phyloP scores from a whole-genome alignment of 2,888 invertebrate species.

The Agrotis exclamationis region DNA sequence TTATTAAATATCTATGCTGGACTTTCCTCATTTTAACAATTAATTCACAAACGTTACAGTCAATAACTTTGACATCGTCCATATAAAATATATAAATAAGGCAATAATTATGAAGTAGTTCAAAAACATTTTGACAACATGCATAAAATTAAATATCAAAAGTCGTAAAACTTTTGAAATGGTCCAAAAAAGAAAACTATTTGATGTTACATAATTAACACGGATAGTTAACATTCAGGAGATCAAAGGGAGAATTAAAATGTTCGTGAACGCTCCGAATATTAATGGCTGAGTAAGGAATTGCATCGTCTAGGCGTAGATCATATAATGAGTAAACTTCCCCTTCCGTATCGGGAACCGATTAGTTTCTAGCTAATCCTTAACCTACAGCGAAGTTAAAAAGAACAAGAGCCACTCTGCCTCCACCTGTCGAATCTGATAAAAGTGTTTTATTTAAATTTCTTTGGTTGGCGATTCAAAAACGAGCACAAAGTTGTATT shows the following conservation, averaged over 20 bases:
- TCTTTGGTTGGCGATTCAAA: slow-evolving; percentile 87
- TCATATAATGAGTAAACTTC: slow-evolving; percentile 78
- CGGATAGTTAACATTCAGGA: slow-evolving; percentile 37
- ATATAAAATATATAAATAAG: neutral
- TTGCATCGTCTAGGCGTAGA: slow-evolving; percentile 66
- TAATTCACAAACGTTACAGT: neutral
- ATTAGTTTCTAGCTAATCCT: slow-evolving; percentile 88
- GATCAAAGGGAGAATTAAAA: slow-evolving; percentile 60
- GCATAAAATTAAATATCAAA: slow-evolving; percentile 36
- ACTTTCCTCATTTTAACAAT: neutral
- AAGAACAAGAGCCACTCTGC: slow-evolving; percentile 78
- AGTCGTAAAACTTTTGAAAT: slow-evolving; percentile 40
- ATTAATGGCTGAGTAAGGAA: slow-evolving; percentile 50
- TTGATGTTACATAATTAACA: slow-evolving; percentile 58
- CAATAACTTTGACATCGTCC: neutral
- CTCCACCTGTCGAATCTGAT: slow-evolving; percentile 91
- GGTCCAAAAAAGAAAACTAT: slow-evolving; percentile 48
- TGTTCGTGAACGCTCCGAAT: slow-evolving; percentile 47
- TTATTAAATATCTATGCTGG: neutral
- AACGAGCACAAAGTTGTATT: slow-evolving; percentile 87
- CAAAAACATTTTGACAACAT: slow-evolving; percentile 35
- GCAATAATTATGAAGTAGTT: slow-evolving; percentile 16
- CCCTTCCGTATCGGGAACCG: slow-evolving; percentile 84
- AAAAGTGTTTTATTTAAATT: slow-evolving; percentile 91
- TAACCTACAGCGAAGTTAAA: slow-evolving; percentile 90